These are phyloP conservation scores for Corythaeola cristata DNA, from an alignment of 2,113 vertebrate genomes.

Conservation along the genomic window DNA sequence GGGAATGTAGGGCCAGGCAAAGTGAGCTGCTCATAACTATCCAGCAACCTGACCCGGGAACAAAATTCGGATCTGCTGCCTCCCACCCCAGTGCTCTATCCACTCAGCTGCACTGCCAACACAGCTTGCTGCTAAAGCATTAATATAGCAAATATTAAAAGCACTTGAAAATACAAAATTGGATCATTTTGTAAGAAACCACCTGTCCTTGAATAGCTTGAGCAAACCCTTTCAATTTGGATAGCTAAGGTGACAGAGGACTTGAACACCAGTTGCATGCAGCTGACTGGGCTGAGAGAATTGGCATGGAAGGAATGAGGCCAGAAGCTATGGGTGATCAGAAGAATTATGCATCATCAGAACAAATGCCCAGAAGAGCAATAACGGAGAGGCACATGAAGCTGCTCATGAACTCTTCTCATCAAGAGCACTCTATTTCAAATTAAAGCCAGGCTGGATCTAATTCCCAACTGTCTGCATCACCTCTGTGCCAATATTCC, in stretches of 20 bases:
- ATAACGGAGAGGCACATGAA: background rate
- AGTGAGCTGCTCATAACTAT: background rate
- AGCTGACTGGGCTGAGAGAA: background rate
- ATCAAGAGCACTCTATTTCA: background rate
- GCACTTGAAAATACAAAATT: background rate
- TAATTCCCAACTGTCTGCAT: background rate
- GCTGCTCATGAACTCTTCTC: background rate
- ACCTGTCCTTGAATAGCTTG: background rate
- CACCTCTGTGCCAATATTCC: background rate
- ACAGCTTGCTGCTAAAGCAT: background rate
- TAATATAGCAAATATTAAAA: background rate
- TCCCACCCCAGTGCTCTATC: background rate
- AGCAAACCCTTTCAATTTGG: background rate
- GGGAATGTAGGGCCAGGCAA: background rate
- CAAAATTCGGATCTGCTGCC: background rate
- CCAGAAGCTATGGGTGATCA: background rate
- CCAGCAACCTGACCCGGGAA: background rate
- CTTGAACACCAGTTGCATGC: background rate
- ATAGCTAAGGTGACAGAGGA: background rate
- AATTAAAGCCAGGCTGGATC: background rate
- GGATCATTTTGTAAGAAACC: background rate
- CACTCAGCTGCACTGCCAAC: background rate
- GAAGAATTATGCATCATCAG: background rate
- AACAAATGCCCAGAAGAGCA: background rate
- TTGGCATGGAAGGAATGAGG: background rate